Conservation (phyloP, 2,888 invertebrate species). For the Lamellibrachia columna region DNA sequence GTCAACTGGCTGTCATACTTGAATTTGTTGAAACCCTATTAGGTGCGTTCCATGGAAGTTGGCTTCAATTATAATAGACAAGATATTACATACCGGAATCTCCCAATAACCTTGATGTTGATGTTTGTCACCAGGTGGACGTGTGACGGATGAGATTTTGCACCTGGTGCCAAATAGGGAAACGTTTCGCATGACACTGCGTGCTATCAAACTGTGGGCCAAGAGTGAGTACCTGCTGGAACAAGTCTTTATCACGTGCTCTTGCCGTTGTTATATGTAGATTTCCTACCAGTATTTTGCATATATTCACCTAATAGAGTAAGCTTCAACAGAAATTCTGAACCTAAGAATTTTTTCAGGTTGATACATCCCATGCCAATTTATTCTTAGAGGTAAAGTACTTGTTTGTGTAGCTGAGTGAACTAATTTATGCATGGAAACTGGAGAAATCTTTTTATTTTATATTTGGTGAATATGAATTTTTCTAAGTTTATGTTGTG, state of each 20-base stretch:
- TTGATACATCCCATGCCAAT: too few relatives aligned
- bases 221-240: slow-evolving; percentile 76
- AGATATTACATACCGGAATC: background rate
- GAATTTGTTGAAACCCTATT: background rate
- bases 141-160: slow-evolving; percentile 98
- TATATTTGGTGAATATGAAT: background rate
- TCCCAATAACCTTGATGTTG: background rate
- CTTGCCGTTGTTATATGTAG: background rate
- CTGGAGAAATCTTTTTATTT: background rate
- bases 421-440: background rate
- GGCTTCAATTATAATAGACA: background rate
- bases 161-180: slow-evolving; percentile 94
- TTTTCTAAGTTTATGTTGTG: background rate
- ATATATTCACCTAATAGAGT: background rate
- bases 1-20: too few relatives aligned
- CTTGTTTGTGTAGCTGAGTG: background rate
- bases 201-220: slow-evolving; percentile 98
- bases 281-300: background rate
- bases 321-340: too few relatives aligned
- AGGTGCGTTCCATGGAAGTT: background rate
- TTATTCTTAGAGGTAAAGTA: background rate
- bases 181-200: slow-evolving; percentile 89
- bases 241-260: background rate
- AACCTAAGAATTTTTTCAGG: background rate
- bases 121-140: slow-evolving; percentile 74